Base-by-base conservation (phyloP, 2,888 invertebrate genomes). In the Pegoplata infirma region DNA sequence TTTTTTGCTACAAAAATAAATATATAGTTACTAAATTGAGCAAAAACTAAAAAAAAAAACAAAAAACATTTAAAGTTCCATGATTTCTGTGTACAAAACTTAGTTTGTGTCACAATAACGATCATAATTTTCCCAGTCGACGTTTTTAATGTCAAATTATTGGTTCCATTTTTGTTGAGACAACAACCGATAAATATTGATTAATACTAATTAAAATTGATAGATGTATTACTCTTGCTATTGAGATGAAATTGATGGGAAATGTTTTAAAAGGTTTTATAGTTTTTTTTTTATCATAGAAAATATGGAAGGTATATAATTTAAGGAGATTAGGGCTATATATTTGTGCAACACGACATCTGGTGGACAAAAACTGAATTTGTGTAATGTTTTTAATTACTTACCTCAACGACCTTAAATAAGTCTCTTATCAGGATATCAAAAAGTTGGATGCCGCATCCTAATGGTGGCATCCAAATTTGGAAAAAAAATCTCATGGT, bases 151-250 rank as follows among this genome's bases (percentile, higher is more conserved):
- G 21, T 58, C 51, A 76, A 76, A 68, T 76, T 76, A 76, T 76
- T 76, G 75, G 63, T 64, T 76, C 56, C 68, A 76, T 69, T 69
- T 76, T 14, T 51, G 56, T 64, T 63, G 21, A 49, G 56, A 69
- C 68, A 69, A 28, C 53, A 40, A 69, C 5, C 68, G 28, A 76
- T 76, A 76, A 76, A 76, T 76, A 69, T 63, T 23, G 16, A 40
- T 76, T 28, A 76, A 76, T 63, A 69, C 74, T 78, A 78, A 78
- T 78, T 78, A 78, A 78, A 78, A 74, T 64, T 78, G 69, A 78
- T 78, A 58, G 73, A 78, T 73, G 73, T 63, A 58, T 76, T 76
- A 69, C 46, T 44, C 5, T 6, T n/a, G 32, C 49, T 12, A 19
- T 75, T 63, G 28, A 63, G 44, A 53, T 56, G 7, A 17, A 47